Percentiles rank a stretch among this genome's conserved stretches.
These are phyloP conservation scores for Deroplatys truncata DNA, from an alignment of 2,888 invertebrate species.

Conservation along the genomic window DNA sequence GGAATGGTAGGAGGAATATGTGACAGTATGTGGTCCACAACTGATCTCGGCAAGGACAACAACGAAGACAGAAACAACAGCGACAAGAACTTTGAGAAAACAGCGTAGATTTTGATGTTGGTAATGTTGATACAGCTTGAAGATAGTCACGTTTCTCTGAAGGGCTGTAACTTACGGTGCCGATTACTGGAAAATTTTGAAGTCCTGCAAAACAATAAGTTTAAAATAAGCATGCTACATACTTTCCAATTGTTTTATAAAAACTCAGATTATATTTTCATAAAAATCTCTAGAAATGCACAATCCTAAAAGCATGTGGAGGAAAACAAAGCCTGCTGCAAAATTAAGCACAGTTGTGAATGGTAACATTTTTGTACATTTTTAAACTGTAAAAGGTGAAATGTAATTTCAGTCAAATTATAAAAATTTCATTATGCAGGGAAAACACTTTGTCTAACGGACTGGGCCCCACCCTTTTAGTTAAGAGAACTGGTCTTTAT, in stretches of 20 bases:
- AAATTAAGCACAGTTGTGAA: no score
- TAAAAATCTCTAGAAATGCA: no score
- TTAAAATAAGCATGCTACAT: constrained; percentile 33
- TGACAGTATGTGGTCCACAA: constrained; percentile 23
- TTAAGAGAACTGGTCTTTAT: no score
- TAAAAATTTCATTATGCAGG: no score
- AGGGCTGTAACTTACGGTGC: constrained; percentile 94
- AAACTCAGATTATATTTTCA: background rate
- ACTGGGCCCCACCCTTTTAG: no score
- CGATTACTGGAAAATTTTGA: constrained; percentile 96
- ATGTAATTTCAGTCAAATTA: no score
- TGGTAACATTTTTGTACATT: no score
- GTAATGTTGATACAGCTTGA: constrained; percentile 32
- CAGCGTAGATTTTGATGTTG: constrained; percentile 15
- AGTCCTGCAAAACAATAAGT: constrained; percentile 59
- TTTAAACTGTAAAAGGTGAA: no score
- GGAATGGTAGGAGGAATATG: constrained; percentile 16
- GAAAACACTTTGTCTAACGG: no score
- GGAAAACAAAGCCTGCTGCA: no score
- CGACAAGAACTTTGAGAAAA: constrained; percentile 22
- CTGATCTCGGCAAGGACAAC: constrained; percentile 6
- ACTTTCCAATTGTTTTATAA: no score
- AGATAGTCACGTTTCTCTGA: constrained; percentile 93
- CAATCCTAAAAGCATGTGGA: no score
- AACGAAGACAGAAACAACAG: constrained; percentile 19